Conservation (phyloP, 2,113 vertebrate genomes). For the Pteronura brasiliensis region DNA sequence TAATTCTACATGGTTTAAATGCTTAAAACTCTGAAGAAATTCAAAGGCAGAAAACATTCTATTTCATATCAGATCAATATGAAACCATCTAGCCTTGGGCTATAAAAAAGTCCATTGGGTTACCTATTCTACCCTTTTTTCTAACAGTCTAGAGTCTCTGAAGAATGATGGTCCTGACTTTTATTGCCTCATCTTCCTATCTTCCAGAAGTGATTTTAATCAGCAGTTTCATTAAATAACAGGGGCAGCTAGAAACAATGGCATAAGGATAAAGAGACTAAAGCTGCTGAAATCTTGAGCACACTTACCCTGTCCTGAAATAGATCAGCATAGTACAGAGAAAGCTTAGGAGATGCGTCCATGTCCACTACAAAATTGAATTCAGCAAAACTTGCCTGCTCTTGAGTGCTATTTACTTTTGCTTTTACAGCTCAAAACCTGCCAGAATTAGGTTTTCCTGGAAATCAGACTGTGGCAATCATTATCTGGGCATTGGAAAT, state of each 20-base stretch:
- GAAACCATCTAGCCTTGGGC: neutral
- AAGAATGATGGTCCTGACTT: slow-evolving; percentile 3
- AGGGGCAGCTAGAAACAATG: neutral
- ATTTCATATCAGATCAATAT: neutral
- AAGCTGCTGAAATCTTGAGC: neutral
- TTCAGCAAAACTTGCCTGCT: neutral
- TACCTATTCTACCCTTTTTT: neutral
- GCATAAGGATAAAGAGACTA: neutral
- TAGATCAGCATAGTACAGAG: neutral
- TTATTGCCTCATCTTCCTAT: neutral
- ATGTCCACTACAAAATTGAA: neutral
- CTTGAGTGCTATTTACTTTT: neutral
- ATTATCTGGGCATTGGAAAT: neutral
- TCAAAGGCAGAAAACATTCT: slow-evolving; percentile 25
- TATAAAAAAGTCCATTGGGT: neutral
- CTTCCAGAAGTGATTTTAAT: slow-evolving; percentile 9
- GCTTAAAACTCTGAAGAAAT: slow-evolving; percentile 24
- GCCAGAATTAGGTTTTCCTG: neutral
- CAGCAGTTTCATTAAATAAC: slow-evolving; percentile 18
- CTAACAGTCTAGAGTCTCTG: neutral
- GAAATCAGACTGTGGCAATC: neutral
- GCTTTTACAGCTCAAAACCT: neutral
- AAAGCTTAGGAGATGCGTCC: neutral
- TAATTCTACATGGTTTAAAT: slow-evolving; percentile 27
- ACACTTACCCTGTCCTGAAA: neutral